Conservation (phyloP, 2,113 vertebrate genomes). For the Perognathus longimembris region DNA sequence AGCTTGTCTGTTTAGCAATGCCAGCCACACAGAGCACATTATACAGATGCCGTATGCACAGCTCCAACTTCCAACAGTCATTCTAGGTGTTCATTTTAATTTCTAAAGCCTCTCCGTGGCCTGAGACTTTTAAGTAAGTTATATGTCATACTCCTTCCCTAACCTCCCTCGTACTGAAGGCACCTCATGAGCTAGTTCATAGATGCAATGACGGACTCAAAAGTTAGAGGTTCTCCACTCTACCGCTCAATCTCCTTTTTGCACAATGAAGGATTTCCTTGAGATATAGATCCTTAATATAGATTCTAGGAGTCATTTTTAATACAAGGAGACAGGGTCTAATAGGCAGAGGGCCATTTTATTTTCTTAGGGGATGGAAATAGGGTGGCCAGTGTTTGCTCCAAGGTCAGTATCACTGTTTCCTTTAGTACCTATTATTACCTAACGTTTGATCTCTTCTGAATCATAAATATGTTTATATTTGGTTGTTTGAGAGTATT, state of each 20-base stretch:
- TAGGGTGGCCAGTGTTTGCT: neutral
- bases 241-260: conserved; percentile 41
- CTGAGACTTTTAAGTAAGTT: conserved; percentile 59
- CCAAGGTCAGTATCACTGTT: neutral
- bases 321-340: neutral
- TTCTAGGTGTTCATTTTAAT: conserved; percentile 69
- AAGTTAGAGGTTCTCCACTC: conserved; percentile 7
- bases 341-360: neutral
- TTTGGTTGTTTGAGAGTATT: neutral
- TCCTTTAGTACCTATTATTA: neutral
- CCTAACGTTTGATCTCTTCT: neutral
- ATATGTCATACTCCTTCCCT: neutral
- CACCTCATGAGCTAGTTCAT: conserved; percentile 28
- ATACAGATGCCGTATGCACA: conserved; percentile 41
- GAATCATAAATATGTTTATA: conserved; percentile 2
- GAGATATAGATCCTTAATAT: conserved; percentile 20
- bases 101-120: conserved; percentile 54
- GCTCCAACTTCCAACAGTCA: conserved; percentile 61
- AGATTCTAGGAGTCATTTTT: neutral
- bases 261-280: conserved; percentile 17
- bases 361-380: neutral
- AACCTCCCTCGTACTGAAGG: conserved; percentile 34
- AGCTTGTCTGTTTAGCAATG: conserved; percentile 80
- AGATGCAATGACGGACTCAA: neutral
- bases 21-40: conserved; percentile 68